Conservation (phyloP, 2,113 vertebrate species). For the Cervus canadensis region DNA sequence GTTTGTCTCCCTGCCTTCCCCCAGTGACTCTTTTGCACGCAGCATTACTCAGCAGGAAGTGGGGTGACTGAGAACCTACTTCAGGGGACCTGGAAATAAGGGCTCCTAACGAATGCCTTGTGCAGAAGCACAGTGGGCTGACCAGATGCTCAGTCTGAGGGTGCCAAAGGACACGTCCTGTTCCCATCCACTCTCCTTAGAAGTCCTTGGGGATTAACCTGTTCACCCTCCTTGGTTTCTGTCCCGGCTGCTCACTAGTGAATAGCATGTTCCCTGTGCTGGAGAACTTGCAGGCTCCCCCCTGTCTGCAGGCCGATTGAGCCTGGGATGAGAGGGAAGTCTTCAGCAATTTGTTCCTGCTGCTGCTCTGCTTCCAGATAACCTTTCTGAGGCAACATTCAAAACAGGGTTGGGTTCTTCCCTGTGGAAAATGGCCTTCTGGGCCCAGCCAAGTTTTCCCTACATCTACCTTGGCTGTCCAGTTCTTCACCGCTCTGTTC, state of each 20-base stretch:
- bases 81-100: background rate
- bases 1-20: background rate
- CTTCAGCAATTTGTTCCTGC: background rate
- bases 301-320: background rate
- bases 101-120: background rate
- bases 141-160: background rate
- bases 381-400: background rate
- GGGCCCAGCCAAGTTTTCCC: background rate
- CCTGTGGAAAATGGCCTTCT: background rate
- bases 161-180: background rate
- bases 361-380: background rate
- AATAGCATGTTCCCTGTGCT: background rate
- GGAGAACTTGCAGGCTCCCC: background rate
- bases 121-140: background rate
- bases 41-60: slow-evolving; percentile 32
- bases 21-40: background rate
- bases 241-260: background rate
- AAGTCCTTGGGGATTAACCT: background rate
- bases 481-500: background rate
- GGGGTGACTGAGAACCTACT: background rate
- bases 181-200: background rate
- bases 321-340: background rate
- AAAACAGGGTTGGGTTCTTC: background rate
- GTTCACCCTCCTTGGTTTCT: background rate
- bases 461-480: background rate